phyloP scores from a whole-genome alignment of 2,113 vertebrate genomes.

The Chaetura pelagica region DNA sequence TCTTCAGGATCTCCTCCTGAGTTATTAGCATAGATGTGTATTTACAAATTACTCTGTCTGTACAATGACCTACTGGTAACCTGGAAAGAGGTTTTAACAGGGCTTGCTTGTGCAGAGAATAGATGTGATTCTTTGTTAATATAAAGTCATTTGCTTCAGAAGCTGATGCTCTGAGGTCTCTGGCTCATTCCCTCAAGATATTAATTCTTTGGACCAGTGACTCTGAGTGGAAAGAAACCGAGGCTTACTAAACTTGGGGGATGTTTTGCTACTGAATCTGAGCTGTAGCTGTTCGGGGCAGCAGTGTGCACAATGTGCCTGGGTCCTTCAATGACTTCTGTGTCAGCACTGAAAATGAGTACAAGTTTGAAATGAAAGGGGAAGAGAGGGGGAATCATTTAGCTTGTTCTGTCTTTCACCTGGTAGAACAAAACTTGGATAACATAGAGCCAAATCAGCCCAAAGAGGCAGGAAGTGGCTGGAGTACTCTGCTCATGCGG shows the following conservation, averaged over 20 bases:
- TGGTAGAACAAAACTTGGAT: not conserved
- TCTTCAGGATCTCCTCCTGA: not conserved
- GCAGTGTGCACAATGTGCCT: fast-evolving
- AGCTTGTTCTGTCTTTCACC: not conserved
- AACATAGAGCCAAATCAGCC: not conserved
- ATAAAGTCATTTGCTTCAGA: not conserved
- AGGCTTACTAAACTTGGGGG: not conserved
- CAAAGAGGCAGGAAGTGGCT: not conserved
- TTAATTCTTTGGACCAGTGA: not conserved
- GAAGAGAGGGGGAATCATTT: not conserved
- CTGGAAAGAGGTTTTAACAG: not conserved
- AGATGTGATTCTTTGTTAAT: not conserved
- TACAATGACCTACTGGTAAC: not conserved
- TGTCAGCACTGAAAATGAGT: not conserved
- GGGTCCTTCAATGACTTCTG: not conserved
- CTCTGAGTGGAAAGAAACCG: not conserved
- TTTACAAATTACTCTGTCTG: not conserved
- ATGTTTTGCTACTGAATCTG: not conserved
- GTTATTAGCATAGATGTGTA: not conserved
- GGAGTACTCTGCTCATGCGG: fast-evolving
- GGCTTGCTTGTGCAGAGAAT: not conserved
- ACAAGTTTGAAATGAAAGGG: not conserved
- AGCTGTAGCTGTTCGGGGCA: not conserved
- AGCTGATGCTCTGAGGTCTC: not conserved
- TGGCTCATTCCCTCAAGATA: not conserved